Evolutionary conservation across 1,140 invertebrate genomes (phyloP).

Genomic region (Belonocnema kinseyi): DNA sequence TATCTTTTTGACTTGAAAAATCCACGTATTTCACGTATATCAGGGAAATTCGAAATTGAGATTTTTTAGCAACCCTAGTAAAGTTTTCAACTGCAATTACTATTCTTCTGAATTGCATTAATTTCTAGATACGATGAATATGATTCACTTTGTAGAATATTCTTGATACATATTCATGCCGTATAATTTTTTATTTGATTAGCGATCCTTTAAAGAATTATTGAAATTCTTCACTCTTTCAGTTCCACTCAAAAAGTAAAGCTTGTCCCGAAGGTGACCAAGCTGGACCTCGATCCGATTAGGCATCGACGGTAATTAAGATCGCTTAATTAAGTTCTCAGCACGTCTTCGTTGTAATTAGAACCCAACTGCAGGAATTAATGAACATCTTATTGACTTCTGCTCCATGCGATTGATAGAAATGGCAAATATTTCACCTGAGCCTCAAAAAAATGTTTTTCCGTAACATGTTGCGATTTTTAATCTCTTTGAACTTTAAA

Average conservation of each 20-base stretch:
- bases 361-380: background rate
- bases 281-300: background rate
- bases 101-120: too few species aligned
- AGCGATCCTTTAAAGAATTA: background rate
- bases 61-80: too few species aligned
- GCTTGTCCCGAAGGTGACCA: background rate
- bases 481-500: background rate
- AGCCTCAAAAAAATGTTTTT: background rate
- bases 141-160: background rate
- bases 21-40: too few species aligned
- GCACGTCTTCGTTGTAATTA: conserved; percentile 6
- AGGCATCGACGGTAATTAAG: background rate
- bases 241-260: background rate
- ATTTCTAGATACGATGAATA: too few species aligned
- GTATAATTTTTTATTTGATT: background rate
- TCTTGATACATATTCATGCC: background rate
- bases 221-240: background rate
- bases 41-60: too few species aligned
- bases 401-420: background rate
- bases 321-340: conserved; percentile 2
- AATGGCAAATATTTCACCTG: background rate
- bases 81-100: too few species aligned
- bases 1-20: too few species aligned
- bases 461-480: background rate
- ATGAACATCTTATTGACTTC: background rate